These are phyloP conservation scores for Gastrophysa polygoni DNA, from an alignment of 2,888 invertebrate species.

Conservation along the genomic window DNA sequence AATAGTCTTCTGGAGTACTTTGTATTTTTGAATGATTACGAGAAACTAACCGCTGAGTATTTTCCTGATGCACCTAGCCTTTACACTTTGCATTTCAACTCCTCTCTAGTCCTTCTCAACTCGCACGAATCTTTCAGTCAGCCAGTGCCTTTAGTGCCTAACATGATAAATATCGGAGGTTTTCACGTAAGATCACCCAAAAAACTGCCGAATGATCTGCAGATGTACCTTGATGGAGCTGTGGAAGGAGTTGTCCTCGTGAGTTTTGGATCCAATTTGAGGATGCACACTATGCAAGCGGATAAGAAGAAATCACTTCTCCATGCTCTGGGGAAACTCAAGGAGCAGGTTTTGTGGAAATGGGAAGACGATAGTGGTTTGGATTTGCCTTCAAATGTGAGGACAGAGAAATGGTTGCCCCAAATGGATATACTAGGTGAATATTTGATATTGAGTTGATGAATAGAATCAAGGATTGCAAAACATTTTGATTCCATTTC, in stretches of 20 bases:
- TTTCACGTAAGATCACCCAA: conserved; percentile 54
- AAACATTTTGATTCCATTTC: no score
- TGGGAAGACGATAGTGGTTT: conserved; percentile 67
- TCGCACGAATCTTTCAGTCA: conserved; percentile 61
- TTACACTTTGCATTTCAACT: conserved; percentile 35
- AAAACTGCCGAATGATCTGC: conserved; percentile 40
- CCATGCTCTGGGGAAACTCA: conserved; percentile 65
- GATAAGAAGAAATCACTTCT: conserved; percentile 66
- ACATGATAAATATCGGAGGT: conserved; percentile 65
- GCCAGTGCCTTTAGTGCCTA: conserved; percentile 61
- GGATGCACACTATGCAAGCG: conserved; percentile 66
- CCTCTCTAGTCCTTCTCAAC: conserved; percentile 48
- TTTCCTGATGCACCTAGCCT: conserved; percentile 39
- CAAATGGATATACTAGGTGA: conserved; percentile 81
- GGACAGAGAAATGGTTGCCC: conserved; percentile 71
- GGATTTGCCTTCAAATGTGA: conserved; percentile 67
- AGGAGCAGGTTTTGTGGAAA: conserved; percentile 78
- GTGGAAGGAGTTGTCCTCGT: conserved; percentile 73
- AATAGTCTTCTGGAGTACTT: conserved; percentile 32
- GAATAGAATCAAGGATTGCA: no score
- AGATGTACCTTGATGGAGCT: conserved; percentile 69
- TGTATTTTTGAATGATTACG: conserved; percentile 36
- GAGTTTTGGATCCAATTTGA: conserved; percentile 78
- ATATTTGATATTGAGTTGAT: conserved; percentile 39
- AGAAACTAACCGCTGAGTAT: conserved; percentile 38